Base-by-base conservation (phyloP, 1,140 invertebrate species). In the Lutraria rhynchaena region DNA sequence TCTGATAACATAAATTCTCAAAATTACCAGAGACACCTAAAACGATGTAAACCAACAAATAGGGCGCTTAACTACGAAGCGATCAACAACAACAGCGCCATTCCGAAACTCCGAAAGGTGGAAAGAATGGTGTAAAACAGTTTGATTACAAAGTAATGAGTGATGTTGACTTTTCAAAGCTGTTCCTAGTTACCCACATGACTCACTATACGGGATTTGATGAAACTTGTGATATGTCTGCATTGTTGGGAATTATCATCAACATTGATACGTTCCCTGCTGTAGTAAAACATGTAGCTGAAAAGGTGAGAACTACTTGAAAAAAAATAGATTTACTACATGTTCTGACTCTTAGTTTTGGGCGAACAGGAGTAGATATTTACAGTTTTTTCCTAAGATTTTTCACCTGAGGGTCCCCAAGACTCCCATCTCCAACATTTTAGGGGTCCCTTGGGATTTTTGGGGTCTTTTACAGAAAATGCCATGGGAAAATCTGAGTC, bases 181-280 rank as follows among this genome's bases (percentile, higher is more conserved):
- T 80, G 22, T 69, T 80, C n/a, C 11, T 80, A 27, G 3, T 9
- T 13, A 55, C 63, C 13, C 46, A 55, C 31, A 80, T 80, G 76
- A 65, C 65, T 0, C 63, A 80, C 11, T 80, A 69, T 35, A 58
- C 63, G 9, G 76, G 61, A 11, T 80, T 80, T 58, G 76, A 80
- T 80, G 51, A 69, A 9, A 69, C 76, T 15, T 80, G 76, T 53
- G 74, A 77, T 49, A 27, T 29, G 33, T 65, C 60, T 24, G 74
- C 74, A 24, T 51, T 77, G 5, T 60, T 77, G 13, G 44, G 37
- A 27, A 77, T 77, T 15, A 65, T 77, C 27, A 57, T 67, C 17
- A 77, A 77, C 29, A 65, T 77, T 24, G 74, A 77, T 29, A 13
- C 22, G 53, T 77, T 77, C 35, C 74, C 60, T 19, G 4, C 17